Evolutionary conservation across 2,888 invertebrate genomes (phyloP).

Genomic region (Drosophila stalkeri): DNA sequence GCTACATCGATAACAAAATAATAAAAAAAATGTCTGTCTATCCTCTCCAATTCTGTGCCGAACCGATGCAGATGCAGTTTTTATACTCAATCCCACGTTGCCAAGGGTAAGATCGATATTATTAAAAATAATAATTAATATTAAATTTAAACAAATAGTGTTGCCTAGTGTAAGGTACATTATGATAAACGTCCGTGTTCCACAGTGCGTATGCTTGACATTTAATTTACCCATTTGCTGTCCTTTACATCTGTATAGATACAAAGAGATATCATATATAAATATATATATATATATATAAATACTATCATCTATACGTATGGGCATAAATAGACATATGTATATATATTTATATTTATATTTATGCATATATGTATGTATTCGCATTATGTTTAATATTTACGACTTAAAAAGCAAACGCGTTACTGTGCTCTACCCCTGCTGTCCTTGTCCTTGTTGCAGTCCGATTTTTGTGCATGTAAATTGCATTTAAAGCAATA

Average conservation of each 20-base stretch:
- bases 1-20: too few species aligned
- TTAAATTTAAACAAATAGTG: neutral
- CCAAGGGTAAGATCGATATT: too few species aligned
- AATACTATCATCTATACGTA: conserved; percentile 5
- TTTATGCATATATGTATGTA: conserved; percentile 2
- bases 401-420: conserved; percentile 53
- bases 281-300: neutral
- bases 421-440: conserved; percentile 36
- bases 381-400: conserved; percentile 48
- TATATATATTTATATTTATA: conserved; percentile 2
- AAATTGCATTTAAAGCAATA: conserved; percentile 79
- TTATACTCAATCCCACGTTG: too few species aligned
- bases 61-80: too few species aligned
- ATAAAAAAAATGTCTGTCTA: too few species aligned
- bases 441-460: conserved; percentile 15
- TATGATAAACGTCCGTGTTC: conserved; percentile 30
- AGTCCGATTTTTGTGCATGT: conserved; percentile 67
- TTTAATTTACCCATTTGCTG: conserved; percentile 33
- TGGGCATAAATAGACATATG: neutral
- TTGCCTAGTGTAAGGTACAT: conserved; percentile 26
- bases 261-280: conserved; percentile 2
- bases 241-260: conserved; percentile 4
- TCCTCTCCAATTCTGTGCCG: too few species aligned
- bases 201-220: conserved; percentile 50
- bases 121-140: too few species aligned